Base-by-base conservation (phyloP, 2,797 vertebrate species). In the Ceryle rudis region DNA sequence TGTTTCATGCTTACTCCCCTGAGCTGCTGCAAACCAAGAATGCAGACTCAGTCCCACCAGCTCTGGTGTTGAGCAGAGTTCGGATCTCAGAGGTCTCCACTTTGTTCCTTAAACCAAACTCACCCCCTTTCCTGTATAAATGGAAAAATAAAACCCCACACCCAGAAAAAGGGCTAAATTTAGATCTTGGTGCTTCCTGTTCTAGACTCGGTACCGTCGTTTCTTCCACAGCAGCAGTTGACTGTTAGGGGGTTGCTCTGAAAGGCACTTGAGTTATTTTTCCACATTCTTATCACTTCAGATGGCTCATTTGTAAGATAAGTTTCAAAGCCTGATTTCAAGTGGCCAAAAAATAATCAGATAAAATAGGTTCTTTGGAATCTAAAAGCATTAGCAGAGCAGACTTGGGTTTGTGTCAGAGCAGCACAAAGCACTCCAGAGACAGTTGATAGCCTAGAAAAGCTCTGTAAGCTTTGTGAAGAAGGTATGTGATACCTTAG, bases 1-100 rank as follows among this genome's bases (percentile, higher is more conserved):
- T 1, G 0, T 31, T 86, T 39, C 0, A 0, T 39, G 31, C 25
- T 0, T 14, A 4, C 5, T 62, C 8, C 58, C 35, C 62, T 0
- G 0, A 80, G 67, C 26, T 78, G 57, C 69, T 61, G 42, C 39
- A 51, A 78, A 57, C 17, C 18, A 57, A 33, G 42, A 57, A 8
- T 10, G 15, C 20, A 42, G 44, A 2, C 29, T 83, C 81, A 3
- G 54, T 16, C 39, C 46, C 58, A 15, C 1, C 31, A 3, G 29
- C 57, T 23, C 83, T 47, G 73, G 64, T 44, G 26, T 9, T 87
- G 60, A 31, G 86, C 74, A 74, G 57, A 82, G 71, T 54, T 92
- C 86, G 64, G 64, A 41, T 52, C 31, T 73, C 72, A 3, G 37
- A 70, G 77, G 64, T 79, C 78, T 83, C 72, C 4, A 0, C 58